Evolutionary conservation across 2,113 vertebrate genomes (phyloP), one percentile per base, ranked within the genome.

Genomic region (Struthio camelus): DNA sequence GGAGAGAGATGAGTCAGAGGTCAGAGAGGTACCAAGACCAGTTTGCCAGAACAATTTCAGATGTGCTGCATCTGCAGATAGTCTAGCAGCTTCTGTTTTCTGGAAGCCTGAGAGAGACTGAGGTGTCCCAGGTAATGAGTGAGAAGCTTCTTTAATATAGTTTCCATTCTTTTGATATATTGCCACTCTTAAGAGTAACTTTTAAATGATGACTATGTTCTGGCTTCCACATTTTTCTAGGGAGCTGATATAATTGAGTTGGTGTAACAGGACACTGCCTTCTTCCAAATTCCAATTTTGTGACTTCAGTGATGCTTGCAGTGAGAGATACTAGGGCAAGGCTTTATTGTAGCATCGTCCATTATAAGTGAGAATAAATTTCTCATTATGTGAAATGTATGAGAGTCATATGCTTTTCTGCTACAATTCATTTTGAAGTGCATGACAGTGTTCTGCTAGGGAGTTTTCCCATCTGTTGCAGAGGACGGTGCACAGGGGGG

Each of bases 381-480:
- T 59, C 40, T 88, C 10, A 27, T 28, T 9, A 2, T 44, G 34
- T 88, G 50, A 78, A 54, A 34, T 32, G 30, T 53, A 3, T 14
- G 8, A 75, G 50, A 67, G 36, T 62, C n/a, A 3, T 28, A 11
- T 65, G 72, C 66, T 69, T 50, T 71, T 73, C 50, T 46, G 36
- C n/a, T 73, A 3, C 30, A 46, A 1, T 58, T 77, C 14, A 51
- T 64, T 78, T 38, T 90, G 77, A 50, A 75, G 40, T 67, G 80
- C 44, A 2, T 30, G 75, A 23, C 0, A 0, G 16, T 79, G 51
- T 34, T 87, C 48, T 94, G 80, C 83, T 87, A 44, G 83, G 80
- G 54, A 62, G 54, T 54, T 54, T 79, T 85, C 53, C 77, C 56
- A 56, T 95, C 61, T 82, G 80, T 75, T 89, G 65, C 50, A 32